Conservation (phyloP, 1,140 invertebrate species). For the Anadara kagoshimensis region DNA sequence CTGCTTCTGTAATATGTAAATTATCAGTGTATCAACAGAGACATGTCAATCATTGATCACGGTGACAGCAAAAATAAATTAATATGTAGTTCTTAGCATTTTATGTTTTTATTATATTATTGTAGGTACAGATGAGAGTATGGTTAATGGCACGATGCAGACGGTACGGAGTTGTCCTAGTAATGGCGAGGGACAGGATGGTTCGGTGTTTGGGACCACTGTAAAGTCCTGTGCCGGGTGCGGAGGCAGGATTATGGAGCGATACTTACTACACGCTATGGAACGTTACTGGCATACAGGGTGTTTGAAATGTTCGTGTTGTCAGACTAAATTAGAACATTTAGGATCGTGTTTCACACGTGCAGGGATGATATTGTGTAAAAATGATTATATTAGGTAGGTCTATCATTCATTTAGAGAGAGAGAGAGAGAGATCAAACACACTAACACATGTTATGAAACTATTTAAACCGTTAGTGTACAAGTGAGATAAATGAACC, state of each 20-base stretch:
- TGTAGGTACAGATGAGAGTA: slow-evolving; percentile 25
- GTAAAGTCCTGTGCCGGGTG: slow-evolving; percentile 75
- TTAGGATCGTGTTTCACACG: slow-evolving; percentile 94
- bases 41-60: too few species aligned
- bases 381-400: slow-evolving; percentile 94
- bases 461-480: too few species aligned
- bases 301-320: slow-evolving; percentile 94
- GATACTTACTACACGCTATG: slow-evolving; percentile 89
- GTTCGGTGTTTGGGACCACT: slow-evolving; percentile 12
- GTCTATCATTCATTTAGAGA: slow-evolving; percentile 42
- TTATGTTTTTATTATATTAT: too few species aligned
- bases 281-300: slow-evolving; percentile 94
- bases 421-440: neutral
- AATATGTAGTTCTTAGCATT: too few species aligned
- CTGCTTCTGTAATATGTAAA: too few species aligned
- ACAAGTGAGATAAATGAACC: too few species aligned
- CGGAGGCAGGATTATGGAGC: slow-evolving; percentile 87
- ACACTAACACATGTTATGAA: too few species aligned
- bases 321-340: slow-evolving; percentile 88
- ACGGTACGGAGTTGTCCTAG: slow-evolving; percentile 16
- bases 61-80: too few species aligned
- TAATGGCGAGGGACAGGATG: slow-evolving; percentile 8
- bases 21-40: too few species aligned
- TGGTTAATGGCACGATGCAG: slow-evolving; percentile 26
- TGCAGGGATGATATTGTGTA: slow-evolving; percentile 94